These are phyloP conservation scores for Eupithecia subfuscata DNA, from an alignment of 2,888 invertebrate species.

Conservation along the genomic window DNA sequence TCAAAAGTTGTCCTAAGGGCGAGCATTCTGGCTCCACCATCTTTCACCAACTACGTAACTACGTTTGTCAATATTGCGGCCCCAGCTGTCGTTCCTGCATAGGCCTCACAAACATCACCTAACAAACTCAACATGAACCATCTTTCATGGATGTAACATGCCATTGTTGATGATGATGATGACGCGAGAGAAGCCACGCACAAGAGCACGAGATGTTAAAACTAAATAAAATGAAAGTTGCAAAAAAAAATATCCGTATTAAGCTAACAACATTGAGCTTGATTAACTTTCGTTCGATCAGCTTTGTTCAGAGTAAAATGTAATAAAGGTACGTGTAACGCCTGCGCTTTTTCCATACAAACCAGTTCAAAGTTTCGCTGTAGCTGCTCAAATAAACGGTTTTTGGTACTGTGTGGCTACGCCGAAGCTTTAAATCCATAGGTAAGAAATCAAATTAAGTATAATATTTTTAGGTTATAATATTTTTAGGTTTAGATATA, in stretches of 20 bases:
- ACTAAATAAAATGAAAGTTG: constrained; percentile 22
- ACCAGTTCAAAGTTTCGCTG: not conserved
- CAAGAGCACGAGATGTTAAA: not conserved
- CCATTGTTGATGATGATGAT: not conserved
- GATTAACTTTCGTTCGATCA: constrained; percentile 52
- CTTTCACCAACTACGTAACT: too few species aligned
- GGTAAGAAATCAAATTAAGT: too few species aligned
- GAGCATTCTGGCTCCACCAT: too few species aligned
- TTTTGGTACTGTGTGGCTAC: not conserved
- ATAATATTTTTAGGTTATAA: too few species aligned
- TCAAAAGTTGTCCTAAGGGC: too few species aligned
- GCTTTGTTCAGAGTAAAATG: constrained; percentile 40
- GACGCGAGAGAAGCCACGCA: not conserved
- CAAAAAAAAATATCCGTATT: constrained; percentile 22
- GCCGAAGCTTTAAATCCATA: too few species aligned
- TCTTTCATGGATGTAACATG: too few species aligned
- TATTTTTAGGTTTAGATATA: too few species aligned
- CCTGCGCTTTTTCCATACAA: constrained; percentile 5
- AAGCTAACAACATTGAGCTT: constrained; percentile 40
- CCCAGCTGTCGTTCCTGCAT: too few species aligned
- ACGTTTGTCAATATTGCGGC: too few species aligned
- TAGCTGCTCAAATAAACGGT: not conserved
- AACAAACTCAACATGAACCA: too few species aligned
- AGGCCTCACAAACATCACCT: too few species aligned
- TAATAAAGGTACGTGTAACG: not conserved